Evolutionary conservation across 1,140 invertebrate species (phyloP).

Genomic region (Drosophila dunni): DNA sequence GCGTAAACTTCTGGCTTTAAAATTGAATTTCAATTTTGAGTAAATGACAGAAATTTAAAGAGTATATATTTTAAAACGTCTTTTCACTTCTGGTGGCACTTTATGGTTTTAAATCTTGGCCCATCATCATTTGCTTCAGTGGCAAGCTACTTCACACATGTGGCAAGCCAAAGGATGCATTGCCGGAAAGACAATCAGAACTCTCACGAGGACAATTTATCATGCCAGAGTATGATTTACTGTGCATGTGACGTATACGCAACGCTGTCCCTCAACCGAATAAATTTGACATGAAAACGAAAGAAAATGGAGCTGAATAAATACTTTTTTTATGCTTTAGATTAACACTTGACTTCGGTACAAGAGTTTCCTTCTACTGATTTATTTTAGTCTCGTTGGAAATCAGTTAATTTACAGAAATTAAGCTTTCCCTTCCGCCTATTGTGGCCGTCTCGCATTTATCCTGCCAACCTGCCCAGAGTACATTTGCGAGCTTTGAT

Average conservation of each 20-base stretch:
- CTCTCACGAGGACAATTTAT: slow-evolving; percentile 35
- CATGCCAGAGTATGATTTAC: slow-evolving; percentile 47
- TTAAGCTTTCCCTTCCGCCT: slow-evolving; percentile 2
- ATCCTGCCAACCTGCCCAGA: slow-evolving; percentile 36
- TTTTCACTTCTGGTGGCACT: too few species aligned
- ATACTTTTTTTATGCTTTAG: slow-evolving; percentile 3
- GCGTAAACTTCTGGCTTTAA: slow-evolving; percentile 1
- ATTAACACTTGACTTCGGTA: neutral
- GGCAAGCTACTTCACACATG: neutral
- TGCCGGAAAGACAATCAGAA: slow-evolving; percentile 19
- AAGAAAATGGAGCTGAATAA: neutral
- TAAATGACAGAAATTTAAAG: too few species aligned
- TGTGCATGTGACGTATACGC: slow-evolving; percentile 38
- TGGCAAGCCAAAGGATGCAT: slow-evolving; percentile 7
- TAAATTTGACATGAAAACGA: slow-evolving; percentile 9
- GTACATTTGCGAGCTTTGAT: slow-evolving; percentile 47
- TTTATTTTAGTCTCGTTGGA: neutral
- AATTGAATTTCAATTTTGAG: neutral
- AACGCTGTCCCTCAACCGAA: slow-evolving; percentile 19
- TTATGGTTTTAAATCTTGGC: neutral
- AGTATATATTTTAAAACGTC: too few species aligned
- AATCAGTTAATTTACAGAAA: slow-evolving; percentile 13
- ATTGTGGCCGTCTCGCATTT: slow-evolving; percentile 5
- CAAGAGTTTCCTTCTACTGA: neutral
- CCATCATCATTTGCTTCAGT: neutral